Percentiles rank a stretch among this genome's conserved stretches.
phyloP scores from a whole-genome alignment of 2,888 invertebrate genomes.

The Campoletis raptor region DNA sequence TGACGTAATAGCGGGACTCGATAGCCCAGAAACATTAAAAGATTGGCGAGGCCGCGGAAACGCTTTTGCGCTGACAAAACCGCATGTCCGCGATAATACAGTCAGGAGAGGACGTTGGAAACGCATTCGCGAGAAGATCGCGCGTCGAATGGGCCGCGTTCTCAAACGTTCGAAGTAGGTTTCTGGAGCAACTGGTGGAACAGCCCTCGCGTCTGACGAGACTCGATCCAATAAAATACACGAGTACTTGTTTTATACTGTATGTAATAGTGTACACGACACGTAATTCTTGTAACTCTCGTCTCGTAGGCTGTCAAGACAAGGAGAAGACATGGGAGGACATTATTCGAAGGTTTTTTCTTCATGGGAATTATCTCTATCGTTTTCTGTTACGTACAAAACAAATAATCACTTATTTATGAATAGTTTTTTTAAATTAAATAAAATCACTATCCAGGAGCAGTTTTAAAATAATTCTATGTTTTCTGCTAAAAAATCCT shows the following conservation, averaged over 20 bases:
- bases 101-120: constrained; percentile 13
- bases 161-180: constrained; percentile 77
- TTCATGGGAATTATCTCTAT: constrained; percentile 15
- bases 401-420: not conserved
- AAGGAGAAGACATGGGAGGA: constrained; percentile 45
- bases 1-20: constrained; percentile 68
- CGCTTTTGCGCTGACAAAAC: constrained; percentile 39
- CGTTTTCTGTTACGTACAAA: constrained; percentile 1
- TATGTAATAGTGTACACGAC: constrained; percentile 47
- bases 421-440: not conserved
- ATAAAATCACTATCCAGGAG: not conserved
- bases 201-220: constrained; percentile 56
- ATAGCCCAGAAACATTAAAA: constrained; percentile 69
- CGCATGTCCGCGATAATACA: constrained; percentile 42
- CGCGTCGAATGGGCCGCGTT: constrained; percentile 69
- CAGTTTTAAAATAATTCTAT: not conserved
- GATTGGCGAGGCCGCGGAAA: constrained; percentile 66
- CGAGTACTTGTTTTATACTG: constrained; percentile 16
- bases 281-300: constrained; percentile 59
- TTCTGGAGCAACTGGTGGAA: constrained; percentile 78
- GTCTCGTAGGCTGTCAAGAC: constrained; percentile 46
- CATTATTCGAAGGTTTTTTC: constrained; percentile 61
- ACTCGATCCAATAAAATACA: constrained; percentile 60
- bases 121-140: constrained; percentile 55
- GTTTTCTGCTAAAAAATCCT: not conserved